phyloP scores from a whole-genome alignment of 2,797 vertebrate species.

The Chelmon rostratus region DNA sequence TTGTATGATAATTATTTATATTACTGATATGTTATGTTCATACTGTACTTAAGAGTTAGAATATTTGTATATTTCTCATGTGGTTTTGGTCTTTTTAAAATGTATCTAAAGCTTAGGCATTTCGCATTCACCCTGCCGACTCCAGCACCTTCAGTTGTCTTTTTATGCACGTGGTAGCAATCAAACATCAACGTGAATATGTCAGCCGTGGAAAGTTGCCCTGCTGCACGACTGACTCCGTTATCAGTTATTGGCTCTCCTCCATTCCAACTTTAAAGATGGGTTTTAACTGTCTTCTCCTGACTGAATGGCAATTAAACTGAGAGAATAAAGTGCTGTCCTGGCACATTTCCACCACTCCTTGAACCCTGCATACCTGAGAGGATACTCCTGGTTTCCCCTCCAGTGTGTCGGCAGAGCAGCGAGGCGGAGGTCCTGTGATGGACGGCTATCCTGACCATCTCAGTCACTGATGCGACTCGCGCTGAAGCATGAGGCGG shows the following conservation, averaged over 20 bases:
- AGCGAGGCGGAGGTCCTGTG: constrained; percentile 8
- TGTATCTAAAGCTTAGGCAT: background rate
- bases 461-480: constrained; percentile 52
- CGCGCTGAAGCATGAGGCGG: constrained; percentile 33
- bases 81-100: background rate
- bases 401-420: constrained; percentile 23
- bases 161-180: background rate
- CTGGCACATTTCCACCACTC: constrained; percentile 52
- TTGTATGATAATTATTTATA: too few species aligned
- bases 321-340: constrained; percentile 50
- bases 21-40: too few species aligned
- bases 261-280: constrained; percentile 31
- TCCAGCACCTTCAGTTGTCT: constrained; percentile 2
- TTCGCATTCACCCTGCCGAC: background rate
- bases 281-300: constrained; percentile 20
- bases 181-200: constrained; percentile 39
- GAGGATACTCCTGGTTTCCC: constrained; percentile 35
- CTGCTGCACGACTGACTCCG: constrained; percentile 21
- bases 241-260: constrained; percentile 26
- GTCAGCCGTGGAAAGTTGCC: constrained; percentile 34
- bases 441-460: constrained; percentile 48
- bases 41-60: background rate
- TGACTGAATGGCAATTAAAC: constrained; percentile 48
- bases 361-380: constrained; percentile 36
- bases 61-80: background rate